These are phyloP conservation scores for Scomber scombrus DNA, from an alignment of 2,113 vertebrate species.

Conservation along the genomic window DNA sequence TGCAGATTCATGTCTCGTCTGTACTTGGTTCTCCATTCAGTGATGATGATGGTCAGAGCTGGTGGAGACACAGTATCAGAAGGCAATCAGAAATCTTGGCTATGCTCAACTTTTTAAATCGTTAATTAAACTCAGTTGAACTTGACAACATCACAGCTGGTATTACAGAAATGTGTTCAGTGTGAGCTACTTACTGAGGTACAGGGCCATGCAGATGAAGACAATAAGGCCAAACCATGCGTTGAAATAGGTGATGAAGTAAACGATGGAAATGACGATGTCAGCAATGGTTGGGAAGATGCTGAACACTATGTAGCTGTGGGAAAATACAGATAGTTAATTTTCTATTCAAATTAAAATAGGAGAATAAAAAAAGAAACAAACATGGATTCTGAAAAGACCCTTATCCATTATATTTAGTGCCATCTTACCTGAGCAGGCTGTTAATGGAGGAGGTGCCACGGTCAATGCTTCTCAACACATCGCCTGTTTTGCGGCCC, in stretches of 20 bases:
- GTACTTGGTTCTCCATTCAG: slow-evolving; percentile 97
- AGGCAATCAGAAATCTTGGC: not conserved
- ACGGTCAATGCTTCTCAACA: slow-evolving; percentile 92
- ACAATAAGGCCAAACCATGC: slow-evolving; percentile 98
- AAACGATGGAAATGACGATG: slow-evolving; percentile 94
- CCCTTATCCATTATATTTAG: no score
- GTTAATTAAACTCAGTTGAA: not conserved
- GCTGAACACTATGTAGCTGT: slow-evolving; percentile 96
- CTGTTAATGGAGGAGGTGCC: slow-evolving; percentile 94
- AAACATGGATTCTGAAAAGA: no score
- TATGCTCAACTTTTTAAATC: not conserved
- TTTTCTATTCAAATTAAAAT: not conserved
- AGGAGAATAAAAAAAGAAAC: no score
- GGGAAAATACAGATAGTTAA: not conserved
- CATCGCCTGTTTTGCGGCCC: slow-evolving; percentile 93
- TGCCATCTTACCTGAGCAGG: slow-evolving; percentile 88
- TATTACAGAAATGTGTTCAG: not conserved
- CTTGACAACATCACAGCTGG: not conserved
- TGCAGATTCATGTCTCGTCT: slow-evolving; percentile 93
- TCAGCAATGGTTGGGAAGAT: slow-evolving; percentile 94
- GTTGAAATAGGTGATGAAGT: slow-evolving; percentile 93
- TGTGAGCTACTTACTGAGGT: slow-evolving; percentile 90
- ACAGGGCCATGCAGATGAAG: slow-evolving; percentile 95
- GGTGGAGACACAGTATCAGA: not conserved
- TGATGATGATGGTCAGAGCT: slow-evolving; percentile 95